phyloP scores from a whole-genome alignment of 1,140 invertebrate genomes.

The Drosophila malerkotliana region DNA sequence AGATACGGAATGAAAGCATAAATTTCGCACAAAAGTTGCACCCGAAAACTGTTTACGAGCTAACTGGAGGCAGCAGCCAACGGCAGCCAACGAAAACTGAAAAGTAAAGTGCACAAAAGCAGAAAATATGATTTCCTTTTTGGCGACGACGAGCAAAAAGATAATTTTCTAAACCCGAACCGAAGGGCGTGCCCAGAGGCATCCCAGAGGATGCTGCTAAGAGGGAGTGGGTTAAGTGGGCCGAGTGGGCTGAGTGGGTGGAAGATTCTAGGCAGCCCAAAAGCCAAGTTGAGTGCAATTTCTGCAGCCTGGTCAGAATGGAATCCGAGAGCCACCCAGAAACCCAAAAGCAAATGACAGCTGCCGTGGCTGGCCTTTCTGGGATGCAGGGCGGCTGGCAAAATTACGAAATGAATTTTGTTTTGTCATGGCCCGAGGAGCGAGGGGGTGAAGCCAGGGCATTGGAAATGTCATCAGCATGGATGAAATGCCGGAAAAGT shows the following conservation, averaged over 20 bases:
- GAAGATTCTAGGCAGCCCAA: constrained; percentile 46
- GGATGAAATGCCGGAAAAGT: constrained; percentile 81
- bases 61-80: constrained; percentile 28
- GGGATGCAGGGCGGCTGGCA: constrained; percentile 45
- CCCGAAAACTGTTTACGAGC: constrained; percentile 80
- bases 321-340: constrained; percentile 34
- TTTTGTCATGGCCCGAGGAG: constrained; percentile 42
- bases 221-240: background rate
- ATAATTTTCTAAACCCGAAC: constrained; percentile 82
- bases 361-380: constrained; percentile 48
- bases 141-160: constrained; percentile 83
- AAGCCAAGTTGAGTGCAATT: constrained; percentile 74
- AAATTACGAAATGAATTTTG: constrained; percentile 81
- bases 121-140: constrained; percentile 84
- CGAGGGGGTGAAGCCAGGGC: constrained; percentile 15
- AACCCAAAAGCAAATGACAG: constrained; percentile 53
- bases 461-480: constrained; percentile 82
- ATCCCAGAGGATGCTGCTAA: constrained; percentile 4
- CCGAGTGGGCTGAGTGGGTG: constrained; percentile 1
- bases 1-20: constrained; percentile 69
- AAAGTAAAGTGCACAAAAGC: constrained; percentile 83
- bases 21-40: constrained; percentile 83
- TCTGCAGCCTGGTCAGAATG: constrained; percentile 78
- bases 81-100: constrained; percentile 67
- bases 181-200: constrained; percentile 37